Conservation (phyloP, 2,888 invertebrate species). For the Trilocha varians region DNA sequence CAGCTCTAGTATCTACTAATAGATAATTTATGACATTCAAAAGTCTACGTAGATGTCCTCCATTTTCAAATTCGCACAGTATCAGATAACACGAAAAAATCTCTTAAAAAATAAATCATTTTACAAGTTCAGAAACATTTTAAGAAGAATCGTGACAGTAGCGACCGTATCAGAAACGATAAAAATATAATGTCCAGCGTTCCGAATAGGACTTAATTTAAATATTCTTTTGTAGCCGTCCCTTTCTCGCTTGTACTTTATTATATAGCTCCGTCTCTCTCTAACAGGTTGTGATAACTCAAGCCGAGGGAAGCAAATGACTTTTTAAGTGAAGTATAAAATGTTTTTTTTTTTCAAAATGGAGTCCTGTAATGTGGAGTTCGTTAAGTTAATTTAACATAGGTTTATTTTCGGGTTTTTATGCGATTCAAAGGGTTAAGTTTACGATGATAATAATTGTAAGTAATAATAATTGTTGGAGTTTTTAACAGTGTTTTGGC, state of each 20-base stretch:
- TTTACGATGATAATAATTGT: too few species aligned
- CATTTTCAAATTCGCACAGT: too few species aligned
- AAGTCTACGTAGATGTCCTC: too few species aligned
- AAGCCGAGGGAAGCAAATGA: constrained; percentile 47
- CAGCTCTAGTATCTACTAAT: too few species aligned
- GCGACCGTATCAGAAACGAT: constrained; percentile 56
- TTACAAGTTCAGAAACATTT: constrained; percentile 24
- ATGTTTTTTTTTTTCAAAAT: background rate
- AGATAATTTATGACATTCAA: too few species aligned
- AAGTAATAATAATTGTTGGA: too few species aligned
- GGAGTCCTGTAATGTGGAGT: too few species aligned
- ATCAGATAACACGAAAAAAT: background rate
- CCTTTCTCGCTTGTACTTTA: constrained; percentile 15
- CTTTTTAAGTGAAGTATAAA: constrained; percentile 53
- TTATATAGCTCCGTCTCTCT: constrained; percentile 26
- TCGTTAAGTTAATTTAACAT: too few species aligned
- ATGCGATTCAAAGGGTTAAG: too few species aligned
- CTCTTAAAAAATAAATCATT: background rate
- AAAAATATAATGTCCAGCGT: constrained; percentile 70
- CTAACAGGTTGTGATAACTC: constrained; percentile 45
- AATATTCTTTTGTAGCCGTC: constrained; percentile 49
- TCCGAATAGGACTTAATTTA: constrained; percentile 66
- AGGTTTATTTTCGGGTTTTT: too few species aligned
- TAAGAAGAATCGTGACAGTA: constrained; percentile 21
- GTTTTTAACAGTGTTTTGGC: too few species aligned